These are phyloP conservation scores for Andrena cerasifolii DNA, from an alignment of 1,140 invertebrate genomes.

Conservation along the genomic window DNA sequence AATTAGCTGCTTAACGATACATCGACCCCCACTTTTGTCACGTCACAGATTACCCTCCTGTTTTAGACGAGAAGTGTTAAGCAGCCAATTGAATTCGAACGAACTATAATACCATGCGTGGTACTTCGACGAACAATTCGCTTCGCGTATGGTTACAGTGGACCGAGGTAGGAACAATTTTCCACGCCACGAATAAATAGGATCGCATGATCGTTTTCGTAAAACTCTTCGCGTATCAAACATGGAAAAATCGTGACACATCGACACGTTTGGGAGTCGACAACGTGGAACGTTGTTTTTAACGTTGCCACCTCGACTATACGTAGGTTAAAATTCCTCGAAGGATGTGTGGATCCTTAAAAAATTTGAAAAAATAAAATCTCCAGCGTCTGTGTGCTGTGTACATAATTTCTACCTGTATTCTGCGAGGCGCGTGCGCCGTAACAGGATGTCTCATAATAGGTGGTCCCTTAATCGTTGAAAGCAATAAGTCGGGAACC, in stretches of 20 bases:
- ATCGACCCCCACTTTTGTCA: no score
- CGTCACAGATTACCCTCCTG: no score
- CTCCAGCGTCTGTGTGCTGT: conserved; percentile 35
- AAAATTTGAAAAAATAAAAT: conserved; percentile 66
- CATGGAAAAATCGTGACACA: not conserved
- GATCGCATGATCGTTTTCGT: not conserved
- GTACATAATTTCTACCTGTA: conserved; percentile 40
- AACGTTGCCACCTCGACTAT: conserved; percentile 6
- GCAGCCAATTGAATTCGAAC: not conserved
- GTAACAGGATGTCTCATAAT: not conserved
- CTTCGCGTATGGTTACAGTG: not conserved
- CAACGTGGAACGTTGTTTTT: not conserved
- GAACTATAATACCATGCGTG: conserved; percentile 6
- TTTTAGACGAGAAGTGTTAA: no score
- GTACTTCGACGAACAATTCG: conserved; percentile 22
- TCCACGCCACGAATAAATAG: not conserved
- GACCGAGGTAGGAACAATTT: conserved; percentile 45
- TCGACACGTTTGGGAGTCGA: not conserved
- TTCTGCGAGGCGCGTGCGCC: not conserved
- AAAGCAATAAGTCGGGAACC: not conserved
- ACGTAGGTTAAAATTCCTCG: not conserved
- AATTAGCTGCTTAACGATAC: no score
- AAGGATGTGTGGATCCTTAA: conserved; percentile 25
- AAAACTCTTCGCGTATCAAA: conserved; percentile 2
- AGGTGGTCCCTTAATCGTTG: not conserved